Evolutionary conservation across 2,113 vertebrate genomes (phyloP).

Genomic region (Parotia lawesii): DNA sequence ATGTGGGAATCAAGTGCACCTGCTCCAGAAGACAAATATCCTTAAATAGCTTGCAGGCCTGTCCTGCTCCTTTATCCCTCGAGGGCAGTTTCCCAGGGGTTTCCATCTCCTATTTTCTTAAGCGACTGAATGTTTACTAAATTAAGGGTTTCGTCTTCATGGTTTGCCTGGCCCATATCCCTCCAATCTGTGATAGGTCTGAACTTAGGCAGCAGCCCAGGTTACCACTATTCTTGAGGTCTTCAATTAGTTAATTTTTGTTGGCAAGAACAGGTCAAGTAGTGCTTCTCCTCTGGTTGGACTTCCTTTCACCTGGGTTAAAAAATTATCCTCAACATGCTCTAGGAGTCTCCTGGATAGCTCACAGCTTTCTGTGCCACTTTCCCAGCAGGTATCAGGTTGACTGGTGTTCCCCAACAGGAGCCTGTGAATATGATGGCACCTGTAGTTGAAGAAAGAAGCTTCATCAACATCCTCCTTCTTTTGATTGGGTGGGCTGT

Average conservation of each 20-base stretch:
- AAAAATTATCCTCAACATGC: neutral
- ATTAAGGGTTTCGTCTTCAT: neutral
- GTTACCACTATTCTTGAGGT: neutral
- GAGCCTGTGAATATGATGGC: neutral
- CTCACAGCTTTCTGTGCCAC: neutral
- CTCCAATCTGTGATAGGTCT: neutral
- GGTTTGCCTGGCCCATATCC: neutral
- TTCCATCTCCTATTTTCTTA: neutral
- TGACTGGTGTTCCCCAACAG: neutral
- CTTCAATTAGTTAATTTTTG: neutral
- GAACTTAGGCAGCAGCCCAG: neutral
- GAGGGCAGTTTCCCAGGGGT: neutral
- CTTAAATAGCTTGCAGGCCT: neutral
- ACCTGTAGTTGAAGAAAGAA: neutral
- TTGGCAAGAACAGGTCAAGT: neutral
- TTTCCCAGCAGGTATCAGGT: neutral
- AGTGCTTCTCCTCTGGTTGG: neutral
- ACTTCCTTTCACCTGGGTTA: neutral
- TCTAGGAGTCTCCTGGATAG: neutral
- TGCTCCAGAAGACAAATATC: neutral
- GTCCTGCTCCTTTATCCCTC: neutral
- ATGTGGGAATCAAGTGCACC: neutral
- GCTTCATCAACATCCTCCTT: neutral
- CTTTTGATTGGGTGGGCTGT: fast-evolving
- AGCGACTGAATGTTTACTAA: neutral